A percentile compares a stretch with the other conserved stretches of the same genome.
Evolutionary conservation across 1,140 invertebrate species (phyloP).

Genomic region (Druon quercuslanigerum): DNA sequence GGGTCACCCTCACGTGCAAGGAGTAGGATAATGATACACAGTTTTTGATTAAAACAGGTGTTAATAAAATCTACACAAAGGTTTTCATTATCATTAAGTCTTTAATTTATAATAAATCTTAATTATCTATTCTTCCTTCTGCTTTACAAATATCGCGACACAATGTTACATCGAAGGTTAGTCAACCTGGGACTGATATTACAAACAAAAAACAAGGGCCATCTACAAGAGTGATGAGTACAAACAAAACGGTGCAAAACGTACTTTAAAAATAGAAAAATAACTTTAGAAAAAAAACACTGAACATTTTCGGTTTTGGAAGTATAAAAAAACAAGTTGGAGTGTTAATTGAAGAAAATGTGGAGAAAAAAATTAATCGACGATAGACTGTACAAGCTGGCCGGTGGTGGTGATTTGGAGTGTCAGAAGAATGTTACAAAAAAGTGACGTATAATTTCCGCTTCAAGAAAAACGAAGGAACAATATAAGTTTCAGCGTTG

Average conservation of each 20-base stretch:
- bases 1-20: background rate
- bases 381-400: background rate
- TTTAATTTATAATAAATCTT: constrained; percentile 62
- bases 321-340: background rate
- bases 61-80: constrained; percentile 49
- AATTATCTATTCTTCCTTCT: constrained; percentile 48
- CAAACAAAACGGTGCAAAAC: constrained; percentile 17
- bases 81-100: constrained; percentile 53
- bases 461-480: constrained; percentile 18
- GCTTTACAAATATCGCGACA: constrained; percentile 14
- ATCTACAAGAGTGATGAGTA: background rate
- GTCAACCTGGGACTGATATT: constrained; percentile 9
- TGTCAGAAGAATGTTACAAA: constrained; percentile 24
- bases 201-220: background rate
- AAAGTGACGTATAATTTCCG: background rate
- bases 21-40: constrained; percentile 6
- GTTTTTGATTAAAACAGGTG: constrained; percentile 13
- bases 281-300: background rate
- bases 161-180: constrained; percentile 26
- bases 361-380: background rate
- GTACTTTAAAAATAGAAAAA: constrained; percentile 21
- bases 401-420: background rate
- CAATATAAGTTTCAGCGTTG: constrained; percentile 26
- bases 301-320: background rate
- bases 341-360: constrained; percentile 4